These are phyloP conservation scores for Lasioglossum malachurum DNA, from an alignment of 2,888 invertebrate species.

Conservation along the genomic window DNA sequence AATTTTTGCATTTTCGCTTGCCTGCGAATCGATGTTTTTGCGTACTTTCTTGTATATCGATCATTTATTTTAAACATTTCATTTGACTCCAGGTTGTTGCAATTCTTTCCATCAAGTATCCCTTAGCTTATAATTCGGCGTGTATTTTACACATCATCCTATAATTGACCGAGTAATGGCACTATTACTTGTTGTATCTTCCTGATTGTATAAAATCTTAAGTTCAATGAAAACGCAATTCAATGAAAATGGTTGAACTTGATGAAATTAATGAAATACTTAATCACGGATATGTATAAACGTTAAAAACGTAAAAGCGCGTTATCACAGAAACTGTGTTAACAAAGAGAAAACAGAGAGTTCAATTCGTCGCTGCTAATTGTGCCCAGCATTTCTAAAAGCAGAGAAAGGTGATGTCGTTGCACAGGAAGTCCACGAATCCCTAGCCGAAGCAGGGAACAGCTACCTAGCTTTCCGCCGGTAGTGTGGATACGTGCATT, in stretches of 20 bases:
- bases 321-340: background rate
- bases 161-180: background rate
- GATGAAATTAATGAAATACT: background rate
- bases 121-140: no score
- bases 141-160: no score
- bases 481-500: conserved; percentile 28
- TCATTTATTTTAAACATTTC: background rate
- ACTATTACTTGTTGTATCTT: no score
- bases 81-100: background rate
- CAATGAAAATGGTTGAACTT: no score
- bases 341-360: background rate
- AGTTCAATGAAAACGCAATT: no score
- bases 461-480: conserved; percentile 1
- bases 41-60: background rate
- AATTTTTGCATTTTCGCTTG: background rate
- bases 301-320: no score
- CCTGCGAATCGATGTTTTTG: no score
- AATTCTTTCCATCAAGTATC: background rate
- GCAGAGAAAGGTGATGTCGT: background rate
- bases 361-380: background rate
- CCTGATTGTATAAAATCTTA: no score
- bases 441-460: background rate
- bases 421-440: background rate
- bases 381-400: background rate
- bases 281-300: background rate